Conservation (phyloP, 2,797 vertebrate genomes). For the Amniataba percoides region DNA sequence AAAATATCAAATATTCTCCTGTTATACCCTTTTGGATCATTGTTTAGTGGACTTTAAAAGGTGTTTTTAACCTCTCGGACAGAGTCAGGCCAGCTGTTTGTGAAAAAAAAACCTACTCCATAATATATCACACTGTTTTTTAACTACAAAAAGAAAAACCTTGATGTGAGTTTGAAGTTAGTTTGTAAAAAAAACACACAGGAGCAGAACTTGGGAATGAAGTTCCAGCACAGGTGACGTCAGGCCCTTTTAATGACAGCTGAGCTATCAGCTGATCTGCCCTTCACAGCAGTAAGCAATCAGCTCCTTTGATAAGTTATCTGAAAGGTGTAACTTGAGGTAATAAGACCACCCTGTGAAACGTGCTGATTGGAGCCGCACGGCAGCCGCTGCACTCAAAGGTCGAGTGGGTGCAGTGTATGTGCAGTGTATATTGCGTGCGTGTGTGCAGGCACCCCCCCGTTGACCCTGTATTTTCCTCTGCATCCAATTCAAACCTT, state of each 20-base stretch:
- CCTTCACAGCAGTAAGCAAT: constrained; percentile 62
- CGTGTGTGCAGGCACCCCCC: constrained; percentile 22
- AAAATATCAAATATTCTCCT: not conserved
- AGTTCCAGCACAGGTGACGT: constrained; percentile 27
- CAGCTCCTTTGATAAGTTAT: constrained; percentile 70
- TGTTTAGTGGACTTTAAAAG: not conserved
- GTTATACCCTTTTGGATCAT: not conserved
- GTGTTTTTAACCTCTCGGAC: not conserved
- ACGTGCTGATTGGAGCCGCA: constrained; percentile 29
- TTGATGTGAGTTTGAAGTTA: not conserved
- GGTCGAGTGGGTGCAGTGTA: not conserved
- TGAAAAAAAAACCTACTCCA: not conserved
- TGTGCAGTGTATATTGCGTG: constrained; percentile 12
- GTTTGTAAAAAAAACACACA: constrained; percentile 9
- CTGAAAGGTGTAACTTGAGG: constrained; percentile 56
- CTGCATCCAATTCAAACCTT: constrained; percentile 53
- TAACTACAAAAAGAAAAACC: too few relatives aligned
- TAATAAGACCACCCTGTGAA: constrained; percentile 75
- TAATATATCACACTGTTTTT: too few relatives aligned
- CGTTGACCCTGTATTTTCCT: constrained; percentile 60
- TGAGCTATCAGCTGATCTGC: constrained; percentile 27
- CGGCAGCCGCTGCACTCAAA: not conserved
- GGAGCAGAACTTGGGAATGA: constrained; percentile 13
- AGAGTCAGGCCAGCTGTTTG: not conserved
- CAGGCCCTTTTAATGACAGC: constrained; percentile 32